Evolutionary conservation across 1,140 invertebrate genomes (phyloP).

Genomic region (Rhizoglyphus robini): DNA sequence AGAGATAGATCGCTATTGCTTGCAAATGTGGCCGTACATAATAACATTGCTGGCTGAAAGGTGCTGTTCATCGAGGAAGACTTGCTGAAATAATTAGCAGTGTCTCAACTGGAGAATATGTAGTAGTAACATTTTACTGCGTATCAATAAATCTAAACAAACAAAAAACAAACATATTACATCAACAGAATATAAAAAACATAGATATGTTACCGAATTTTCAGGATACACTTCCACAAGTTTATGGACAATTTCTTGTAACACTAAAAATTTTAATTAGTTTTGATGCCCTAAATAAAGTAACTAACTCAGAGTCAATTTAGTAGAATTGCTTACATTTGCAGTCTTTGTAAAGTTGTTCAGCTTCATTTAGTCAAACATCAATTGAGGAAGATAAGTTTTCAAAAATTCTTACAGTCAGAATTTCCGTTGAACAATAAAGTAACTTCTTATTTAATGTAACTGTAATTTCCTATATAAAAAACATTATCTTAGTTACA

Average conservation of each 20-base stretch:
- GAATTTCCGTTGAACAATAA: background rate
- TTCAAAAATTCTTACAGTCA: background rate
- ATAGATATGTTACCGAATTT: constrained; percentile 32
- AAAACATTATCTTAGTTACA: background rate
- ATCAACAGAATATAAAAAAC: background rate
- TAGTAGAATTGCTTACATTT: constrained; percentile 61
- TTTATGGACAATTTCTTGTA: constrained; percentile 83
- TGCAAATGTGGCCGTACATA: constrained; percentile 97
- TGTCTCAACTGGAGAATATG: constrained; percentile 67
- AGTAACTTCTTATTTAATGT: background rate
- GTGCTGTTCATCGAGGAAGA: constrained; percentile 71
- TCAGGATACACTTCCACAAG: constrained; percentile 84
- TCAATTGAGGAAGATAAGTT: background rate
- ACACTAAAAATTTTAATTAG: constrained; percentile 43
- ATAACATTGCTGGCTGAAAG: constrained; percentile 88
- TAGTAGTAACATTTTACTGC: constrained; percentile 95
- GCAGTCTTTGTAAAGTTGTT: constrained; percentile 71
- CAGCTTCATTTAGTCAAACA: constrained; percentile 41
- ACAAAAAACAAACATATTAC: too few relatives aligned
- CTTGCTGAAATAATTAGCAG: constrained; percentile 78
- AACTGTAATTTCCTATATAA: background rate
- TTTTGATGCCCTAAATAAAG: background rate
- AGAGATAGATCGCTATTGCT: constrained; percentile 90
- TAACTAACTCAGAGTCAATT: constrained; percentile 50
- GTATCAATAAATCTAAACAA: constrained; percentile 57